A percentile compares a stretch with the other conserved stretches of the same genome.
Evolutionary conservation across 2,888 invertebrate species (phyloP).

Genomic region (Drosophila atroscutellata): DNA sequence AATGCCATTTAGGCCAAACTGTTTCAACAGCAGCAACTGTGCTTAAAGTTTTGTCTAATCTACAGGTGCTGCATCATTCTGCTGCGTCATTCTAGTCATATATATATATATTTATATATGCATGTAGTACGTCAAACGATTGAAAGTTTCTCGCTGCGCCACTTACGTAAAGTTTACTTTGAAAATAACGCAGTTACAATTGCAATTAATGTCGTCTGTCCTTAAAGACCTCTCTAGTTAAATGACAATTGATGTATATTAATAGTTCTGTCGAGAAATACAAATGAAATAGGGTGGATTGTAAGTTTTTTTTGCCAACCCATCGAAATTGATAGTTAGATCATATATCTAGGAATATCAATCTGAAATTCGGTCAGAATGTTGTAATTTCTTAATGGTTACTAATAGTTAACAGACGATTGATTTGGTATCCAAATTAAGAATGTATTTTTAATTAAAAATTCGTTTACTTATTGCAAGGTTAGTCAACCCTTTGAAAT

Average conservation of each 20-base stretch:
- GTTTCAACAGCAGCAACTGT: conserved; percentile 21
- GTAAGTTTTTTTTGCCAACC: background rate
- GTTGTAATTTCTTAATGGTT: background rate
- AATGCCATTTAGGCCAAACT: conserved; percentile 32
- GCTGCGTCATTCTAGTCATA: conserved; percentile 40
- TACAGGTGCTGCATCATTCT: background rate
- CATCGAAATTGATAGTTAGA: too few relatives aligned
- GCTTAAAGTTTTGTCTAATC: conserved; percentile 5
- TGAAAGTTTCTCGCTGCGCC: conserved; percentile 20
- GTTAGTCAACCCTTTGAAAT: too few relatives aligned
- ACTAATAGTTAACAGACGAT: background rate
- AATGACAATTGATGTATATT: background rate
- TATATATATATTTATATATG: background rate
- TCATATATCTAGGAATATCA: background rate
- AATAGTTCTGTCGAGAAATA: background rate
- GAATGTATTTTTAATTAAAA: too few relatives aligned
- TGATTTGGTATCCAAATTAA: too few relatives aligned
- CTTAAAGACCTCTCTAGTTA: background rate
- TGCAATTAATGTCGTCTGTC: background rate
- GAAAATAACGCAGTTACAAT: conserved; percentile 24
- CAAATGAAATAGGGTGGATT: background rate
- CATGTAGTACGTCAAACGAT: conserved; percentile 3
- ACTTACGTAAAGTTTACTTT: conserved; percentile 48
- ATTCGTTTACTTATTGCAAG: background rate
- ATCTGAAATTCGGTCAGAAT: background rate